Base-by-base conservation (phyloP, 92 coral and sea anemone genomes). In the Isaurus tuberculatus region DNA sequence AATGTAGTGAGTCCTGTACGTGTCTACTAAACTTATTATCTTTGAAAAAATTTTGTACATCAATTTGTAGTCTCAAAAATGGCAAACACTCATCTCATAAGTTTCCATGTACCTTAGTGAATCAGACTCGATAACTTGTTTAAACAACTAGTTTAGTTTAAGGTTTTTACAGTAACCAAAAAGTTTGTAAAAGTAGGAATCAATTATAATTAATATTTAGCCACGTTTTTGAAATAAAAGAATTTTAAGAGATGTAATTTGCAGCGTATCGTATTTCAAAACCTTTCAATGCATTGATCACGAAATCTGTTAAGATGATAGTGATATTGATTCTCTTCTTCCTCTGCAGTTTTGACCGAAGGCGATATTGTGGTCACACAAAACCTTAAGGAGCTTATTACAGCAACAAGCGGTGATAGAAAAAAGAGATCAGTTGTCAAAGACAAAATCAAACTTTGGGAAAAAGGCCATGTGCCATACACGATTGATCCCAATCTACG, bases 301-400 rank as follows among this genome's bases (percentile, higher is more conserved):
- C 28, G 15, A 14, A 26, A 25, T 9, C 69, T 63, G 26, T 63
- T 26, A 9, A 63, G 27, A 8, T 63, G 27, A 60, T 2, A 25
- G 20, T 17, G 25, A n/a, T 55, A 55, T 20, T n/a, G 44, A 1
- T 40, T 40, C 8, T 22, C 63, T 3, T 53, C 69, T 63, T 26
- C 19, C 29, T 63, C 15, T 14, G 17, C 27, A 63, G 69, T 25
- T 63, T 14, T 63, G 69, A 63, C 69, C 30, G 82, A 77, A 77
- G 82, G 82, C 5, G 82, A 77, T 58, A 77, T 77, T 60, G 53
- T 77, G 70, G 32, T 77, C 16, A 77, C 70, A 20, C 82, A 67
- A 58, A 26, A 32, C 51, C 70, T 77, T 32, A 60, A 61, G n/a
- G 82, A 77, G 49, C 82, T 77, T 33, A 77, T 77, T 23, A 55